Evolutionary conservation across 1,140 invertebrate genomes (phyloP).

Genomic region (Hermetia illucens): DNA sequence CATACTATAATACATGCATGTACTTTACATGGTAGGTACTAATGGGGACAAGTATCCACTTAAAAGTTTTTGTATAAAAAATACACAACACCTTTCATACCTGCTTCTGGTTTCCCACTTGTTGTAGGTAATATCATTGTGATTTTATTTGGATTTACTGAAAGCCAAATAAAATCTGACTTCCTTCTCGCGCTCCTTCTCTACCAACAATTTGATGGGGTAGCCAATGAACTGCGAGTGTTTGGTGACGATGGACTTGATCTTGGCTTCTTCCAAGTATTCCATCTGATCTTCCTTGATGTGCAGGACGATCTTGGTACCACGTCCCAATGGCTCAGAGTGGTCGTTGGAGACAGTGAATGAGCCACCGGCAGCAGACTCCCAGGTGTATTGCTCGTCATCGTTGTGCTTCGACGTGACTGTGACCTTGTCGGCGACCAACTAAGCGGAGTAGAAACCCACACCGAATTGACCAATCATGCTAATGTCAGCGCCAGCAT

Average conservation of each 20-base stretch:
- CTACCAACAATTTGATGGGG: constrained; percentile 81
- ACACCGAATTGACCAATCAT: constrained; percentile 95
- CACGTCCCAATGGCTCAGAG: constrained; percentile 56
- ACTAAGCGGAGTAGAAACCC: constrained; percentile 90
- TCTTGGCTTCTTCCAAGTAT: constrained; percentile 74
- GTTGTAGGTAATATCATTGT: too few species aligned
- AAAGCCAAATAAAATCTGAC: too few species aligned
- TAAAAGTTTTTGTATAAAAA: too few species aligned
- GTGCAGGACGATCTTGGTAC: constrained; percentile 74
- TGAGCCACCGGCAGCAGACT: constrained; percentile 76
- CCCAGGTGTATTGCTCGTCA: constrained; percentile 82
- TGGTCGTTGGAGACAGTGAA: constrained; percentile 64
- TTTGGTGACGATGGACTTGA: constrained; percentile 93
- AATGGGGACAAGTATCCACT: too few species aligned
- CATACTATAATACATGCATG: too few species aligned
- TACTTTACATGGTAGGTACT: too few species aligned
- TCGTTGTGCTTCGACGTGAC: constrained; percentile 90
- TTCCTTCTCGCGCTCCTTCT: constrained; percentile 88
- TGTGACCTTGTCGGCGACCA: constrained; percentile 81
- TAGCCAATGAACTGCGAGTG: constrained; percentile 97
- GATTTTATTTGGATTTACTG: too few species aligned
- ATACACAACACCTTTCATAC: too few species aligned
- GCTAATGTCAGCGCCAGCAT: constrained; percentile 80
- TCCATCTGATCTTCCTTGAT: constrained; percentile 80
- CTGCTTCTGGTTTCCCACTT: too few species aligned